phyloP scores from a whole-genome alignment of 2,797 vertebrate genomes.

The Microhierax caerulescens region DNA sequence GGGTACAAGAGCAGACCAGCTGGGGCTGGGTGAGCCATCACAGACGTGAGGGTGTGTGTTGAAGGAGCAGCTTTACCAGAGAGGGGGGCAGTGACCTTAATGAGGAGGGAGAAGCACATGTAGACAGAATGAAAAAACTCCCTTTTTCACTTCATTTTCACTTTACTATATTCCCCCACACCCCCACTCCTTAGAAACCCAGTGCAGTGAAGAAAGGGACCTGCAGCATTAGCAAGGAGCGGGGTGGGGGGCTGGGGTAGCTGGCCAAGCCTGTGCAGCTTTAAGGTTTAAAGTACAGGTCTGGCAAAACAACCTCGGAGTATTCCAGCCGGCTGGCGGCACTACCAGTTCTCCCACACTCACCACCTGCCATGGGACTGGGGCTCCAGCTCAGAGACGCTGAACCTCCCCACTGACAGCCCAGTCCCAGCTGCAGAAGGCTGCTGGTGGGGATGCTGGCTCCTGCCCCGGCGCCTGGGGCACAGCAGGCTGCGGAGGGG shows the following conservation, averaged over 20 bases:
- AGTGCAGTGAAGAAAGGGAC: not conserved
- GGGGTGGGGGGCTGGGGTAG: not conserved
- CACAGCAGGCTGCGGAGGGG: not conserved
- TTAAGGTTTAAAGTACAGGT: not conserved
- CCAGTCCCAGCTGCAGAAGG: not conserved
- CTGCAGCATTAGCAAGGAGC: not conserved
- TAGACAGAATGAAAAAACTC: not conserved
- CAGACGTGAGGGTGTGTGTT: not conserved
- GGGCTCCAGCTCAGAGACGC: not conserved
- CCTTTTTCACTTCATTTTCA: not conserved
- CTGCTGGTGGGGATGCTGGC: not conserved
- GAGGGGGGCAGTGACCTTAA: not conserved
- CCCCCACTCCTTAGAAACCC: not conserved
- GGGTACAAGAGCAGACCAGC: not conserved
- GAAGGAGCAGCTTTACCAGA: not conserved
- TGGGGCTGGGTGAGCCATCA: not conserved
- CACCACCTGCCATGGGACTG: rapidly evolving
- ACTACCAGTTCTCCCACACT: rapidly evolving
- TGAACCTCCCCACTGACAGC: not conserved
- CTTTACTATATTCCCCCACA: rapidly evolving
- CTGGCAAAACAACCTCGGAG: not conserved
- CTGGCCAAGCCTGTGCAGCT: not conserved
- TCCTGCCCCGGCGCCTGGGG: not conserved
- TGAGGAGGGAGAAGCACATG: not conserved
- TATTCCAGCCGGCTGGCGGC: not conserved